Evolutionary conservation across 1,140 invertebrate species (phyloP).

Genomic region (Pygmarrhopalites habei): DNA sequence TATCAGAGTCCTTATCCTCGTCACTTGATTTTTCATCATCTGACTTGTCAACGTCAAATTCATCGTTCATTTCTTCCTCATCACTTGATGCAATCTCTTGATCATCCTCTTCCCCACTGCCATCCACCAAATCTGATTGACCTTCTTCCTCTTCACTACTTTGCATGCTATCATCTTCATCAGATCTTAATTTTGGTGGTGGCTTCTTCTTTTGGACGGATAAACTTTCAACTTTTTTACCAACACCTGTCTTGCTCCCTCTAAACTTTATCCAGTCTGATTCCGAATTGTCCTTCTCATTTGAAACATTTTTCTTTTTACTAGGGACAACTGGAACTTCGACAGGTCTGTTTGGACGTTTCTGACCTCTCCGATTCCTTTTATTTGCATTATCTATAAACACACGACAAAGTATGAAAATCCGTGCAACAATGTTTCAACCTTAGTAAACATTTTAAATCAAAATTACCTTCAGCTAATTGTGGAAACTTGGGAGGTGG

Average conservation of each 20-base stretch:
- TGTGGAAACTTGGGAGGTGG: constrained; percentile 61
- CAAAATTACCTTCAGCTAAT: constrained; percentile 7
- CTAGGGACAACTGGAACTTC: too few relatives aligned
- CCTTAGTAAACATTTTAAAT: too few relatives aligned
- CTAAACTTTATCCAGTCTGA: background rate
- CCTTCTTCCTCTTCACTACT: constrained; percentile 47
- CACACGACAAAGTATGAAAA: too few relatives aligned
- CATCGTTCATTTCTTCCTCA: constrained; percentile 17
- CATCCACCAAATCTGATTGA: constrained; percentile 41
- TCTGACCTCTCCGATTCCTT: too few relatives aligned
- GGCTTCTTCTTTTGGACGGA: too few relatives aligned
- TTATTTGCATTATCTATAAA: background rate
- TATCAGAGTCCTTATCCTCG: background rate
- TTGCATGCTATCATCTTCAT: constrained; percentile 36
- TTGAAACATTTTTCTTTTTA: background rate
- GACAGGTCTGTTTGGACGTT: background rate
- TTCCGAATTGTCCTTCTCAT: constrained; percentile 20
- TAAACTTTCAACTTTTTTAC: background rate
- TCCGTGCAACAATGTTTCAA: too few relatives aligned
- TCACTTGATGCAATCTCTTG: constrained; percentile 8
- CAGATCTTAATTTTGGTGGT: background rate
- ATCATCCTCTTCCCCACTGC: constrained; percentile 43
- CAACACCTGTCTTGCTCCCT: background rate
- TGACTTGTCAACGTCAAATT: constrained; percentile 1
- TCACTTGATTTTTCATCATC: background rate